Evolutionary conservation across 1,140 invertebrate genomes (phyloP), one percentile per base, ranked within the genome.

Genomic region (Zaprionus capensis): DNA sequence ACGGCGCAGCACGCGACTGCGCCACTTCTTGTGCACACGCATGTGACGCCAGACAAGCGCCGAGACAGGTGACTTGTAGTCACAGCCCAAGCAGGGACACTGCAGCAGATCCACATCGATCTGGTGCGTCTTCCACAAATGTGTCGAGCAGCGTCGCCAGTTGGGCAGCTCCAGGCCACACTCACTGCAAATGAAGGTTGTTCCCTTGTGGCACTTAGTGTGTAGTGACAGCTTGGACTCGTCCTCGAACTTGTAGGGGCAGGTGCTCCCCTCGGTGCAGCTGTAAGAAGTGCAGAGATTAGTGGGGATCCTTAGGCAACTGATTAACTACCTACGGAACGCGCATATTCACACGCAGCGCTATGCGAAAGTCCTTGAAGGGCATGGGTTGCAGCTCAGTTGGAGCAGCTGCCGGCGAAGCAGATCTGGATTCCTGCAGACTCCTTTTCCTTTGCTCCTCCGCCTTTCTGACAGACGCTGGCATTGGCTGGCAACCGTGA

Each of bases 111-210:
- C 96, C 73, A 95, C 93, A 90, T 96, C 95, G 28, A 95, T 91
- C 76, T 94, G 92, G 92, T 97, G 96, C 3, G 92, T 91, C 77
- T 95, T 95, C 95, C 95, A 96, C 65, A 96, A 86, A 92, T 97
- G 96, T 70, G 94, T 92, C 6, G 94, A 94, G 71, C 96, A 94
- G 5, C 94, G 91, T 12, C 94, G 91, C 96, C 96, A 96, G 63
- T 94, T 93, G 0, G 93, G 81, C 78, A 94, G 93, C 67, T 93
- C 93, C 57, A 92, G 69, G 17, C 94, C 92, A 68, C 95, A 95
- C 49, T 94, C 83, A 28, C 71, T 92, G 82, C 95, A 95, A 22
- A 76, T 93, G 93, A 82, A 95, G 93, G 56, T 85, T 17, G 12
- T 51, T 0, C 62, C 66, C 9, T 92, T 91, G 77, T 95, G 95